phyloP scores from a whole-genome alignment of 2,113 vertebrate genomes.

The Microcebus lehilahytsara region DNA sequence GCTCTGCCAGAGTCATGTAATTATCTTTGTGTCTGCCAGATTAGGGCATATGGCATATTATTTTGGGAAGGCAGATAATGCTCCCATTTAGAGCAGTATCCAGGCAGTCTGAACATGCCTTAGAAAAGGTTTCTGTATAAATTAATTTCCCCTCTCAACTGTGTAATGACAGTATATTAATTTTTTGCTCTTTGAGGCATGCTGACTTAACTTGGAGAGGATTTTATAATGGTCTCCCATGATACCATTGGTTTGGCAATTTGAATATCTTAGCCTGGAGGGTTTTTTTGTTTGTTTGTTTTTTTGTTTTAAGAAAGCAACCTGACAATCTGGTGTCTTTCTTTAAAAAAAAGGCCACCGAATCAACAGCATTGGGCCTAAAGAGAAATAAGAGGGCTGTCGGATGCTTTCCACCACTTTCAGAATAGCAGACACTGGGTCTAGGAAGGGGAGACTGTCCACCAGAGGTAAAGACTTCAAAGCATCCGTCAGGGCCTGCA shows the following conservation, averaged over 20 bases:
- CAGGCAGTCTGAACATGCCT: conserved; percentile 69
- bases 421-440: background rate
- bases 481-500: background rate
- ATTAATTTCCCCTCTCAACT: conserved; percentile 79
- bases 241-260: conserved; percentile 62
- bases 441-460: background rate
- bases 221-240: conserved; percentile 73
- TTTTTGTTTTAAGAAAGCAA: conserved; percentile 6
- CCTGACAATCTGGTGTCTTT: conserved; percentile 32
- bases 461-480: background rate
- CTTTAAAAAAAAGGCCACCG: conserved; percentile 34
- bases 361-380: background rate
- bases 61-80: conserved; percentile 74
- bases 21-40: conserved; percentile 77
- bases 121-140: conserved; percentile 76
- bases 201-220: conserved; percentile 64
- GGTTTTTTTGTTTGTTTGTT: background rate
- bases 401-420: background rate
- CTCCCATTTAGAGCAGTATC: conserved; percentile 74
- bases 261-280: conserved; percentile 70
- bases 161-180: conserved; percentile 77
- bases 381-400: background rate
- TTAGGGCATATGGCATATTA: conserved; percentile 77
- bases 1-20: conserved; percentile 72
- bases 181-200: conserved; percentile 80